Conservation (phyloP, 2,113 vertebrate species). For the Erpornis zantholeuca region DNA sequence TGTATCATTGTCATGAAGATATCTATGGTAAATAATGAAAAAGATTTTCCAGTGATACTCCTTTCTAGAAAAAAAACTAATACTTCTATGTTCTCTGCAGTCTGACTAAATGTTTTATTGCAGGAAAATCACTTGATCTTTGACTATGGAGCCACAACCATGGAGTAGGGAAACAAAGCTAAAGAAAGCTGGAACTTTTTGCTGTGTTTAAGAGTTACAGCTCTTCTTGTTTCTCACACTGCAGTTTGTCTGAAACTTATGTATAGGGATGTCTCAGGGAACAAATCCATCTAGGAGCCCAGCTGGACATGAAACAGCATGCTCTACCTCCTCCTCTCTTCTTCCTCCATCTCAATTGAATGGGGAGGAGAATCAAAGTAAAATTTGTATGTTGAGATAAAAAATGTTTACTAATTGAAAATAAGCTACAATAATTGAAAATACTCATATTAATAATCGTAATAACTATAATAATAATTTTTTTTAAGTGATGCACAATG, state of each 20-base stretch:
- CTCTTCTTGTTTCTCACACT: not conserved
- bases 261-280: rapidly evolving
- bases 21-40: not conserved
- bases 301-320: not conserved
- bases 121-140: not conserved
- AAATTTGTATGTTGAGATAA: not conserved
- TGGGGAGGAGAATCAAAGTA: not conserved
- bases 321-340: not conserved
- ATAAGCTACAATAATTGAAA: not conserved
- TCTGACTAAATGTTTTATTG: not conserved
- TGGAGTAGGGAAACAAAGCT: not conserved
- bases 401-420: not conserved
- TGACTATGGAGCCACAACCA: not conserved
- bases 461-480: not conserved
- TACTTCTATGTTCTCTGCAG: not conserved
- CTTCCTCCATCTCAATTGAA: not conserved
- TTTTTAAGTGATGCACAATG: not conserved
- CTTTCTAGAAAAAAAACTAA: not conserved
- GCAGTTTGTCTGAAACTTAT: not conserved
- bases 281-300: not conserved
- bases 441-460: not conserved
- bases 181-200: not conserved
- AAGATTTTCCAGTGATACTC: not conserved
- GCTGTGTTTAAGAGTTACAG: not conserved
- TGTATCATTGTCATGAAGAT: not conserved